phyloP scores from a whole-genome alignment of 1,140 invertebrate genomes.

The Cydia amplana region DNA sequence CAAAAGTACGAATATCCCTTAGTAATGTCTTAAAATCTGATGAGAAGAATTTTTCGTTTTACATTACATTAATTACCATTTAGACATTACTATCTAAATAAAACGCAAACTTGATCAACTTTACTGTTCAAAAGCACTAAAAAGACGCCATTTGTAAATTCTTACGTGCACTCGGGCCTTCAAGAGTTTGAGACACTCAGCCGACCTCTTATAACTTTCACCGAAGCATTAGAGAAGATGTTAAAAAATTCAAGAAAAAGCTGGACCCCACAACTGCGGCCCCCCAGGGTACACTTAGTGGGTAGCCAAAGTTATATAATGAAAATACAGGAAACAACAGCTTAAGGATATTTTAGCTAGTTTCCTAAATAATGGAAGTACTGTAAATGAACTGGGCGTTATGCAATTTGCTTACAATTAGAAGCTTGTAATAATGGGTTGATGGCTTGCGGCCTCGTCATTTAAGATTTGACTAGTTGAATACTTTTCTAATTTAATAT shows the following conservation, averaged over 20 bases:
- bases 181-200: conserved; percentile 27
- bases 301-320: conserved; percentile 45
- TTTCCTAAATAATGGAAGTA: neutral
- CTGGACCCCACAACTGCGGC: conserved; percentile 45
- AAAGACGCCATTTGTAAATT: neutral
- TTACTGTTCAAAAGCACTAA: neutral
- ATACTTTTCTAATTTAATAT: no score
- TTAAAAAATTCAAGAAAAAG: conserved; percentile 65
- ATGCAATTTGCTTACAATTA: neutral
- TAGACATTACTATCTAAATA: no score
- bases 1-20: no score
- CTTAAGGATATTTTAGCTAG: conserved; percentile 1
- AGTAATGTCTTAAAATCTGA: no score
- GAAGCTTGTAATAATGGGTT: no score
- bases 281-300: conserved; percentile 49
- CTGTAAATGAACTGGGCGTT: neutral
- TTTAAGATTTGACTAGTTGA: no score
- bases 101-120: neutral
- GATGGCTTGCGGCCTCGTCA: no score
- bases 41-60: no score
- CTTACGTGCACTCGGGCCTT: neutral
- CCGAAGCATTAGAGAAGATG: conserved; percentile 39
- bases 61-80: no score
- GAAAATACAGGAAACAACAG: conserved; percentile 42
- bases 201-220: conserved; percentile 31